These are phyloP conservation scores for Gambusia yucatana DNA, from an alignment of 2,797 vertebrate genomes.

Conservation along the genomic window DNA sequence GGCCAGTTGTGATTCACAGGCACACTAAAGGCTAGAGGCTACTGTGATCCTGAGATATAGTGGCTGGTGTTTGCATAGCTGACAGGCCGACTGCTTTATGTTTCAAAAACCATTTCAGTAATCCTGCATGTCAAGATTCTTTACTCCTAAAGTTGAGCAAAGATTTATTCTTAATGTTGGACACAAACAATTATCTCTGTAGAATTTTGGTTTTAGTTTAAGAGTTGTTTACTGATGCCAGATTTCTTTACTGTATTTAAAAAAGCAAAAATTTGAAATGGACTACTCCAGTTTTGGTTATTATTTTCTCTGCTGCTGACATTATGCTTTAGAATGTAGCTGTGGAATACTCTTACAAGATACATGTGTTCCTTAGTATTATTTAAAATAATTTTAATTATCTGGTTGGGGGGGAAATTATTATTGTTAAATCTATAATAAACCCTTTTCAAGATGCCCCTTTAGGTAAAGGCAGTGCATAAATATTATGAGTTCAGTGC, in stretches of 20 bases:
- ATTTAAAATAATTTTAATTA: background rate
- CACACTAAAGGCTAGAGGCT: slow-evolving; percentile 59
- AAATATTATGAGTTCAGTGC: background rate
- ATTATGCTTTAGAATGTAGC: background rate
- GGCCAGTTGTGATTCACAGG: slow-evolving; percentile 44
- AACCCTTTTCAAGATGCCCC: background rate
- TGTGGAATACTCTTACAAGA: background rate
- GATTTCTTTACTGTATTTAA: background rate
- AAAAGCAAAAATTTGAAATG: background rate
- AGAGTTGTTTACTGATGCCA: background rate
- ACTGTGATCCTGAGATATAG: slow-evolving; percentile 45
- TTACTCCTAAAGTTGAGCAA: background rate
- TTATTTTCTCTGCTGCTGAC: background rate
- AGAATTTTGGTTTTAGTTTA: background rate
- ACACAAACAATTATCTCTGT: slow-evolving; percentile 5
- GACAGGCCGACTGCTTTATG: slow-evolving; percentile 20
- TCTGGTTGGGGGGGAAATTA: background rate
- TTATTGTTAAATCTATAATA: background rate
- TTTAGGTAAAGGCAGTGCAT: background rate
- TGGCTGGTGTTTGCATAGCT: slow-evolving; percentile 40
- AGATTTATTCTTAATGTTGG: background rate
- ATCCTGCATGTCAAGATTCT: background rate
- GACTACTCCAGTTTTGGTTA: background rate
- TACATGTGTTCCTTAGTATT: background rate
- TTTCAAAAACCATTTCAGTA: slow-evolving; percentile 3